These are phyloP conservation scores for Coendou prehensilis DNA, from an alignment of 2,797 vertebrate species.

Conservation along the genomic window DNA sequence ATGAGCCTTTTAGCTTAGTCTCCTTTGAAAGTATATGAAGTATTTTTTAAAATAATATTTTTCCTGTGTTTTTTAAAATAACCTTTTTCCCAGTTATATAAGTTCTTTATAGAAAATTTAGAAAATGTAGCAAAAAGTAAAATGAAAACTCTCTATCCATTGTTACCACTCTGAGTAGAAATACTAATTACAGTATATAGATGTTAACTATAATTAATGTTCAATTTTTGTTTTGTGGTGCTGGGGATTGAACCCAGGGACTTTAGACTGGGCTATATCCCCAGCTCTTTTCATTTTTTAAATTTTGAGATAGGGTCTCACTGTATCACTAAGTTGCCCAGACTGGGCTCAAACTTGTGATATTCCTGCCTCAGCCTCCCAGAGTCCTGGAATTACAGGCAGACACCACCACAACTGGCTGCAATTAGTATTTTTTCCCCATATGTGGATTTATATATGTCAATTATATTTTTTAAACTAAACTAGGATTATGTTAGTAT, in stretches of 20 bases:
- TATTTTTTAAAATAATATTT: conserved; percentile 24
- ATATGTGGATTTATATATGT: background rate
- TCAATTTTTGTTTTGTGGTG: background rate
- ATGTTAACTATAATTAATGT: background rate
- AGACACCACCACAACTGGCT: background rate
- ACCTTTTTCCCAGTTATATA: conserved; percentile 41
- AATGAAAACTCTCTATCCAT: conserved; percentile 26
- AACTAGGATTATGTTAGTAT: background rate
- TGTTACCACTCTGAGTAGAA: background rate
- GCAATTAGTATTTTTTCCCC: conserved; percentile 3
- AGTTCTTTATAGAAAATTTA: conserved; percentile 38
- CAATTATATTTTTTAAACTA: conserved; percentile 69
- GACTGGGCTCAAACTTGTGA: background rate
- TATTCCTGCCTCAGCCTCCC: background rate
- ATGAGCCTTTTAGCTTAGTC: conserved; percentile 64
- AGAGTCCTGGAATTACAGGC: background rate
- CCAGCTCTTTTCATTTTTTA: background rate
- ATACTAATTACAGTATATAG: background rate
- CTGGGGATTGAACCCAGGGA: background rate
- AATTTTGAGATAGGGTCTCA: background rate
- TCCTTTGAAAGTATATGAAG: background rate
- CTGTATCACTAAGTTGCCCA: background rate
- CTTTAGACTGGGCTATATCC: background rate
- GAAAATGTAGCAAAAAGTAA: conserved; percentile 29
- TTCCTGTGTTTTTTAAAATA: conserved; percentile 5